Percentiles rank a stretch among this genome's conserved stretches.
Evolutionary conservation across 2,113 vertebrate genomes (phyloP).

Genomic region (Carollia perspicillata): DNA sequence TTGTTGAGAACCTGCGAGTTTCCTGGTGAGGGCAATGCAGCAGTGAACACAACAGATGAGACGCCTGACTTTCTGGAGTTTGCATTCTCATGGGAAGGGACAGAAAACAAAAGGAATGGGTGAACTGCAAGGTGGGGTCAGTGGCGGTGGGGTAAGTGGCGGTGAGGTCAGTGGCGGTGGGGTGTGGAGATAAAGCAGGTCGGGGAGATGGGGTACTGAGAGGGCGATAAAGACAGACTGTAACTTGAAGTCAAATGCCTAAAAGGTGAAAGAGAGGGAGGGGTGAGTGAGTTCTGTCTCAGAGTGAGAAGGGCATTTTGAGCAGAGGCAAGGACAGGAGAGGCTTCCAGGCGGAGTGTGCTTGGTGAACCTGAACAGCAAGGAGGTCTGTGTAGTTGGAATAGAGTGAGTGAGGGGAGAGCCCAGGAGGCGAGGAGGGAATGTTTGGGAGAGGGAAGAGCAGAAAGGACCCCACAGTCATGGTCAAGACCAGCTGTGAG

Average conservation of each 20-base stretch:
- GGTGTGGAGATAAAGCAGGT: accelerated
- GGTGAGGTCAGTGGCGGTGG: accelerated
- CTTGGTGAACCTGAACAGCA: neutral
- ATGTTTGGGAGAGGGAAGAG: accelerated
- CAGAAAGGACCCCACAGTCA: neutral
- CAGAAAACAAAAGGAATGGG: accelerated
- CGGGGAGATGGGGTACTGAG: accelerated
- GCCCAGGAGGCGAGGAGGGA: neutral
- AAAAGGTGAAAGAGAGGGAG: neutral
- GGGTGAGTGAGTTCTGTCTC: neutral
- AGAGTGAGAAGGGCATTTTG: neutral
- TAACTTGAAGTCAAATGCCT: neutral
- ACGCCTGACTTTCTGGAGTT: accelerated
- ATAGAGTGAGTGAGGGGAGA: neutral
- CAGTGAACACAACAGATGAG: accelerated
- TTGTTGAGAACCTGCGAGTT: neutral
- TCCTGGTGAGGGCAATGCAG: neutral
- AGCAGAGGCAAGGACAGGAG: neutral
- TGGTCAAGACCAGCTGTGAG: neutral
- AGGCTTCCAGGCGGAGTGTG: accelerated
- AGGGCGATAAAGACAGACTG: accelerated
- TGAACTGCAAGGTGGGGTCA: accelerated
- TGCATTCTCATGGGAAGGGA: neutral
- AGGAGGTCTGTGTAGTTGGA: neutral
- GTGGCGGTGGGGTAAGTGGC: accelerated